Conservation (phyloP, 2,113 vertebrate genomes). For the Fulica atra region DNA sequence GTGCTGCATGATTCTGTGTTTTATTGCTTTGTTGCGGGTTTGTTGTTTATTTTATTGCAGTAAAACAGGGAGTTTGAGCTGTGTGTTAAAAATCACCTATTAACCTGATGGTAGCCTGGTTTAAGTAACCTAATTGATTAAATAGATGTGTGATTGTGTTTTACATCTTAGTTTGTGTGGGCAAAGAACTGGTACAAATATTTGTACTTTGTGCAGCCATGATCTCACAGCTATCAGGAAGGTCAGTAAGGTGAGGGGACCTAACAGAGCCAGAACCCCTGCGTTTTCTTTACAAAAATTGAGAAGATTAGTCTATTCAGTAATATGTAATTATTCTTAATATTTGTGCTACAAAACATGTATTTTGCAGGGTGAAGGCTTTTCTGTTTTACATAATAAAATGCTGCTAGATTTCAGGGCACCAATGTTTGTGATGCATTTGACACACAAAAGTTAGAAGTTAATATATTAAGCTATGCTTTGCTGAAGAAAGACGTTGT, state of each 20-base stretch:
- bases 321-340: background rate
- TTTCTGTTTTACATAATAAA: background rate
- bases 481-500: background rate
- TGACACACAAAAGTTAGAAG: background rate
- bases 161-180: background rate
- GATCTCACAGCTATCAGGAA: background rate
- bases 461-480: background rate
- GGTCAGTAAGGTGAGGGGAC: background rate
- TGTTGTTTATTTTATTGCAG: background rate
- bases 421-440: background rate
- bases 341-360: background rate
- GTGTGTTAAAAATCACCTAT: background rate
- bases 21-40: background rate
- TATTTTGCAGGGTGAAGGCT: background rate
- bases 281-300: background rate
- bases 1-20: background rate
- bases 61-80: background rate
- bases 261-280: background rate
- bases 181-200: background rate
- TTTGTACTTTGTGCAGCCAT: background rate
- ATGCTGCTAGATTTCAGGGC: background rate
- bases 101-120: background rate
- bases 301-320: background rate
- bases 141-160: background rate
- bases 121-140: background rate